A percentile compares a stretch with the other conserved stretches of the same genome.
Conservation (phyloP, 1,140 invertebrate genomes). For the Drosophila virilis region DNA sequence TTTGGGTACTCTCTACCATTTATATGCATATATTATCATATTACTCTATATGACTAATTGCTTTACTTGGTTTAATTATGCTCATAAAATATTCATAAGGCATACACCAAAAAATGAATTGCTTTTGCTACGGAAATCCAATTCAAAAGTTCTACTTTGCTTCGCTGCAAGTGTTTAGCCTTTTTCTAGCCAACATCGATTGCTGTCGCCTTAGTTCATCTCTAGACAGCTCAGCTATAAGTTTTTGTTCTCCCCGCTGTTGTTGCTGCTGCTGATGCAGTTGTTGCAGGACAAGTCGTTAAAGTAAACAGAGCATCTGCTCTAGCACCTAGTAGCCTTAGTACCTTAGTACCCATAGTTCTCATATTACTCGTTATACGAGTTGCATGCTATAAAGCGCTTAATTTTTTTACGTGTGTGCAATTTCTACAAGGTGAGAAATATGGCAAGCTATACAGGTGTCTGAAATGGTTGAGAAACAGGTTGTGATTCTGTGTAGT, state of each 20-base stretch:
- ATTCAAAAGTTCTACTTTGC: not conserved
- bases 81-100: not conserved
- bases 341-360: slow-evolving; percentile 10
- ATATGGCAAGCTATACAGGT: slow-evolving; percentile 46
- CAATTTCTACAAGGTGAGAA: slow-evolving; percentile 65
- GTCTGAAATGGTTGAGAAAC: not conserved
- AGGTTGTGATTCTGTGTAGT: slow-evolving; percentile 14
- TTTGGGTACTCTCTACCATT: too few species aligned
- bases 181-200: slow-evolving; percentile 8
- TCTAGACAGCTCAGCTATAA: slow-evolving; percentile 1
- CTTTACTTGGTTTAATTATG: too few species aligned
- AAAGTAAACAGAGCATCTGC: slow-evolving; percentile 80
- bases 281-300: slow-evolving; percentile 58
- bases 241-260: slow-evolving; percentile 4
- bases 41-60: too few species aligned
- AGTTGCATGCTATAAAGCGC: slow-evolving; percentile 71
- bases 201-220: slow-evolving; percentile 5
- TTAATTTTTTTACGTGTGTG: slow-evolving; percentile 69
- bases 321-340: slow-evolving; percentile 38
- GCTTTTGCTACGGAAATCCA: not conserved
- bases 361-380: slow-evolving; percentile 24
- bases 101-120: not conserved
- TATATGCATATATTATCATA: too few species aligned
- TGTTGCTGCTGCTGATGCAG: not conserved
- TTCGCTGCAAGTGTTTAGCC: slow-evolving; percentile 5